Evolutionary conservation across 2,113 vertebrate genomes (phyloP).

Genomic region (Xenotilapia leptura): DNA sequence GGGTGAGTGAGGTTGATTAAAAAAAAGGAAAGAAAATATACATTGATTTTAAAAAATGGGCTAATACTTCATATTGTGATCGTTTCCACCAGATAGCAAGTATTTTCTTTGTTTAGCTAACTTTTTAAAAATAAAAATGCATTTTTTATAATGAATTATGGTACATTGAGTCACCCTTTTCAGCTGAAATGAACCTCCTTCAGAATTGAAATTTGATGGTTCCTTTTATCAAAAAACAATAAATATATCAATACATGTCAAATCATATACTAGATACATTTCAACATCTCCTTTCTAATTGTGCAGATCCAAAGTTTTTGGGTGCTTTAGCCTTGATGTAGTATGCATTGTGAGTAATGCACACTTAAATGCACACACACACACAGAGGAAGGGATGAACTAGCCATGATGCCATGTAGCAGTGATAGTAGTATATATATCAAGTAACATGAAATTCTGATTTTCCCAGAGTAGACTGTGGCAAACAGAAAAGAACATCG

Average conservation of each 20-base stretch:
- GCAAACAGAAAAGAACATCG: background rate
- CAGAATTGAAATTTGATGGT: background rate
- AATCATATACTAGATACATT: background rate
- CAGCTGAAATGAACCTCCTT: background rate
- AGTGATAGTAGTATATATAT: background rate
- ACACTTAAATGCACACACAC: background rate
- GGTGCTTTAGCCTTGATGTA: background rate
- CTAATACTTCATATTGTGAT: background rate
- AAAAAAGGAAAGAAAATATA: background rate
- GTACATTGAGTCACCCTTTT: background rate
- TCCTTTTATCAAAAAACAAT: background rate
- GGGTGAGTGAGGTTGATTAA: background rate
- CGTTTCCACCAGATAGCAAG: background rate
- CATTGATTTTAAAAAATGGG: background rate
- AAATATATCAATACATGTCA: background rate
- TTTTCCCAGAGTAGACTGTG: background rate
- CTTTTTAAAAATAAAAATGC: background rate
- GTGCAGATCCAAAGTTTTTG: background rate
- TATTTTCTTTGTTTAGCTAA: background rate
- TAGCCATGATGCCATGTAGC: background rate
- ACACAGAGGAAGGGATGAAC: background rate
- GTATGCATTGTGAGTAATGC: background rate
- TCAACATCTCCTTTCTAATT: background rate
- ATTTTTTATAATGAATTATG: background rate
- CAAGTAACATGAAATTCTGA: background rate